Evolutionary conservation across 2,888 invertebrate genomes (phyloP), one percentile per base, ranked within the genome.

Genomic region (Epinotia bilunana): DNA sequence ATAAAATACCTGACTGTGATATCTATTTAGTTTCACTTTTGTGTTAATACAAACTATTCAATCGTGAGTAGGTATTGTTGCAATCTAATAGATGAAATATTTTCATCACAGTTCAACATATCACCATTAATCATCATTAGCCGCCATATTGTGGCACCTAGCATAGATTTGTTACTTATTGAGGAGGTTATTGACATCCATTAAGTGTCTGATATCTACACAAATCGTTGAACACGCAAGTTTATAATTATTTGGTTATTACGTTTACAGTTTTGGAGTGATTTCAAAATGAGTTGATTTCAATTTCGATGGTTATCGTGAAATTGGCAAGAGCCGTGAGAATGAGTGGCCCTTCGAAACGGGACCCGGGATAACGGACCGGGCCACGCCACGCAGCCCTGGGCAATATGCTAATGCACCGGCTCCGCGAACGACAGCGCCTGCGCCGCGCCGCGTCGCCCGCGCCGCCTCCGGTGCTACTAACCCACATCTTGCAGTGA

Each of bases 401-500:
- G 82, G 90, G 93, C 91, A 78, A 86, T 91, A 92, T 91, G 92
- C 85, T 91, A 91, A 91, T 92, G 87, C 83, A 83, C 81, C 83
- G 85, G 87, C 88, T 85, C 83, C 81, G 83, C 81, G 82, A 86
- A 82, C 70, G 57, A 83, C 85, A 80, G 86, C 80, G 83, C 81
- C 81, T 83, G 80, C 79, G 79, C 82, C 77, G 84, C 83, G 73
- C 82, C 81, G 84, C 85, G 81, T 84, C 84, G 82, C 84, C 84
- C 86, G 83, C 83, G 83, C 86, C 76, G 80, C 79, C 78, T 79
- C 78, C 77, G 82, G 89, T 90, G 87, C 93, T 81, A 93, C 93
- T 93, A 90, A 94, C 94, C 94, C 86, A 93, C 93, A 92, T 93
- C 90, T 89, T 79, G 79, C 82, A 83, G 86, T 90, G 91, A 91